phyloP scores from a whole-genome alignment of 2,888 invertebrate genomes.

The Eupithecia vulgata region DNA sequence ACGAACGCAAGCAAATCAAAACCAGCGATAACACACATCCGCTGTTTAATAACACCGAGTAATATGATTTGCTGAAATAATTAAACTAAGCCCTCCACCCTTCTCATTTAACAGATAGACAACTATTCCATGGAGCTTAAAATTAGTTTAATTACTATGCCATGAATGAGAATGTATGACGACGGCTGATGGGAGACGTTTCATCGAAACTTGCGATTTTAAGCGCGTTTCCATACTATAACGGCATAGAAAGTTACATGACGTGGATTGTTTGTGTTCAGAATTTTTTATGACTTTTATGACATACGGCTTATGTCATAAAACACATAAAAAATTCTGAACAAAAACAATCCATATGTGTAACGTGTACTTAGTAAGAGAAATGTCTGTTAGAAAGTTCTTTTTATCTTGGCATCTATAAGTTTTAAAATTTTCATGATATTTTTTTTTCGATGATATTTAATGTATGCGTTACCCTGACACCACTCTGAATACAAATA shows the following conservation, averaged over 20 bases:
- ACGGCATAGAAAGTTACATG: background rate
- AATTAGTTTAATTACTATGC: slow-evolving; percentile 67
- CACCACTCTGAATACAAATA: no score
- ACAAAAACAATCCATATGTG: no score
- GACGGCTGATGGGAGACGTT: slow-evolving; percentile 27
- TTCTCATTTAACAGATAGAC: slow-evolving; percentile 48
- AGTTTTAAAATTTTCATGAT: no score
- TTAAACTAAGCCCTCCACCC: slow-evolving; percentile 48
- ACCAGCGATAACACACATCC: slow-evolving; percentile 32
- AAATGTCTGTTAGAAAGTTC: no score
- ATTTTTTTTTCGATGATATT: no score
- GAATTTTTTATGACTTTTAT: no score
- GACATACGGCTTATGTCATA: no score
- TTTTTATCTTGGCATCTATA: no score
- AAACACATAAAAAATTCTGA: no score
- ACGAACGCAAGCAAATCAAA: slow-evolving; percentile 47
- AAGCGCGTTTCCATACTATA: slow-evolving; percentile 14
- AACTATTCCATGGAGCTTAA: slow-evolving; percentile 52
- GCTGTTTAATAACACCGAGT: slow-evolving; percentile 48
- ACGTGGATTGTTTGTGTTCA: background rate
- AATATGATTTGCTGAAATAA: slow-evolving; percentile 52
- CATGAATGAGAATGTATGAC: slow-evolving; percentile 42
- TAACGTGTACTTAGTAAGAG: no score
- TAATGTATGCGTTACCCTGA: no score
- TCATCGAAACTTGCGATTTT: slow-evolving; percentile 62